Base-by-base conservation (phyloP, 2,888 invertebrate species). In the Graphium colonna region DNA sequence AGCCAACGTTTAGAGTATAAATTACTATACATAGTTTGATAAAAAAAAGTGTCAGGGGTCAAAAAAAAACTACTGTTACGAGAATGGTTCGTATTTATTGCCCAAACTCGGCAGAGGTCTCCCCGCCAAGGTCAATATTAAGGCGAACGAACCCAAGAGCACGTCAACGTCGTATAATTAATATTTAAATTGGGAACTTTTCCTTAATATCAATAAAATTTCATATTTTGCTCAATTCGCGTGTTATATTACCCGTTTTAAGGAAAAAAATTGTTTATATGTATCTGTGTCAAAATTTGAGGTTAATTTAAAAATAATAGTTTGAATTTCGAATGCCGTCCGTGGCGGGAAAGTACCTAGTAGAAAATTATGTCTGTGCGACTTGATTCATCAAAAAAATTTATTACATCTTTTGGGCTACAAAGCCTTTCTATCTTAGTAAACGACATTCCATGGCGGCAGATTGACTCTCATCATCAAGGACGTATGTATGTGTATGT, bases 91-190 rank as follows among this genome's bases (percentile, higher is more conserved):
- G 60, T 60, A 61, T 61, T 61, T 63, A 60, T 63, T 64, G 57
- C 62, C 56, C 61, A 36, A 60, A 66, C 65, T 67, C 65, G 65
- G 62, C 62, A 68, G 69, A 61, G 61, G 66, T 68, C 65, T 64
- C 56, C 57, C 58, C 64, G 50, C 53, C 73, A 79, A 77, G 81
- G 68, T 61, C 67, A 60, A 58, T 51, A 50, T 59, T 36, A 59
- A 62, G 72, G 74, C 62, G 60, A 69, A 64, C 61, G 74, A 77
- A 72, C 80, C 65, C 51, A 48, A 13, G 7, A 36, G 36, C 36
- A n/a, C 5, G n/a, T n/a, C n/a, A n/a, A n/a, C 36, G 36, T 36
- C 36, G 8, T 12, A 12, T n/a, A 40, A 59, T 58, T 55, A 44
- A 47, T 38, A 41, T 45, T 46, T 48, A n/a, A 40, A 26, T 36